Conservation (phyloP, 2,888 invertebrate genomes). For the Aphelenchoides bicaudatus region DNA sequence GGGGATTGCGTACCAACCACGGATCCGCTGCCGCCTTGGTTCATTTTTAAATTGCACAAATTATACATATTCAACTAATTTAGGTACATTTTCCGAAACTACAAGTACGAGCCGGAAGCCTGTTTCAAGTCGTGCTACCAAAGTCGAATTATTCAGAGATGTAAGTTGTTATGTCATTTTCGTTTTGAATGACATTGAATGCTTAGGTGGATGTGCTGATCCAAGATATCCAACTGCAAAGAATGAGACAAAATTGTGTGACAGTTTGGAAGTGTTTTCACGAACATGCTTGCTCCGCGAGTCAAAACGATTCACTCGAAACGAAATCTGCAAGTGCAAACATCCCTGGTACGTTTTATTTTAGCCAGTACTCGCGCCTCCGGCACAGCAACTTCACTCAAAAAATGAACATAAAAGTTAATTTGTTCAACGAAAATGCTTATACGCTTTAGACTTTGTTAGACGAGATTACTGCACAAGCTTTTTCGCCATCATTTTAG, state of each 20-base stretch:
- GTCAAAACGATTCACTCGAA: constrained; percentile 37
- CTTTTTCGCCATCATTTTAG: too few species aligned
- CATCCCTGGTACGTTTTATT: too few species aligned
- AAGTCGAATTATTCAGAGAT: constrained; percentile 42
- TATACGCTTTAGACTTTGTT: too few species aligned
- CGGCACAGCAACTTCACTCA: too few species aligned
- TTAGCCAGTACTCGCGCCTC: too few species aligned
- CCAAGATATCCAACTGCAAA: constrained; percentile 51
- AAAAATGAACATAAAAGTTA: too few species aligned
- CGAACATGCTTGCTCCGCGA: constrained; percentile 44
- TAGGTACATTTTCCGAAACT: constrained; percentile 52
- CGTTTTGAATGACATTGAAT: too few species aligned
- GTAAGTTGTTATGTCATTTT: too few species aligned
- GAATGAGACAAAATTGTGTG: constrained; percentile 38
- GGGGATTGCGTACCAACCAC: constrained; percentile 39
- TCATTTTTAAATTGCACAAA: too few species aligned
- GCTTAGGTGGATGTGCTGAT: constrained; percentile 56
- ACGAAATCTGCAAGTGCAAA: constrained; percentile 35
- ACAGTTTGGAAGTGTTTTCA: constrained; percentile 35
- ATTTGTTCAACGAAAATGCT: too few species aligned
- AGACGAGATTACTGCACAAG: too few species aligned
- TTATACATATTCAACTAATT: too few species aligned
- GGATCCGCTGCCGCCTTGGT: not conserved
- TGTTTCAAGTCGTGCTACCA: constrained; percentile 38
- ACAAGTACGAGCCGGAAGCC: constrained; percentile 57